Percentiles rank a stretch among this genome's conserved stretches.
phyloP scores from a whole-genome alignment of 2,113 vertebrate genomes.

The Brachyistius frenatus region DNA sequence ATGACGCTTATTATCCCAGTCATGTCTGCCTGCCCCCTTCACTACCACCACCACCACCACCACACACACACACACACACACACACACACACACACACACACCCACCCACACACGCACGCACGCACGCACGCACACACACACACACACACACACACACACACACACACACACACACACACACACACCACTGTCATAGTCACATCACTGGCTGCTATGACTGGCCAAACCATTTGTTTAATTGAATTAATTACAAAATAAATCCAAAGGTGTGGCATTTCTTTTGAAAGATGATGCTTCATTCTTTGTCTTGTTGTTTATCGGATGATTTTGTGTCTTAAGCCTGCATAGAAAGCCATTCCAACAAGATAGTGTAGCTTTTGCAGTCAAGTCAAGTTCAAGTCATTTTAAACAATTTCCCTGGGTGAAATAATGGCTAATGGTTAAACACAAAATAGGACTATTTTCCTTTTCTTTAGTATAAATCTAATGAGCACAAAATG shows the following conservation, averaged over 20 bases:
- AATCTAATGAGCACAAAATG: not conserved
- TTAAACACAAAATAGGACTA: conserved; percentile 19
- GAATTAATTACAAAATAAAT: conserved; percentile 96
- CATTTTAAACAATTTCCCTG: not conserved
- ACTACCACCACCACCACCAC: conserved; percentile 33
- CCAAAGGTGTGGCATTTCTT: conserved; percentile 89
- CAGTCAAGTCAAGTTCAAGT: not conserved
- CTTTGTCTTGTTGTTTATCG: conserved; percentile 30
- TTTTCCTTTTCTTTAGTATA: conserved; percentile 2
- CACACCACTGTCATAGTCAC: conserved; percentile 46
- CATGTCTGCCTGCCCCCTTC: conserved; percentile 94
- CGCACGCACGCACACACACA: conserved; percentile 38
- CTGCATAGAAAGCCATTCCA: not conserved
- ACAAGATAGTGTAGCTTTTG: conserved; percentile 21
- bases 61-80: conserved; percentile 39
- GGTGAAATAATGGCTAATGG: conserved; percentile 4
- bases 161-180: conserved; percentile 39
- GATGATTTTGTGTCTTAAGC: conserved; percentile 24
- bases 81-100: conserved; percentile 47
- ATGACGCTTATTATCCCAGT: conserved; percentile 99
- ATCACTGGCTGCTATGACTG: conserved; percentile 50
- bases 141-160: conserved; percentile 19
- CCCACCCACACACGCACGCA: conserved; percentile 22
- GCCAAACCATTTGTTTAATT: conserved; percentile 95
- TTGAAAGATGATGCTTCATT: conserved; percentile 54